phyloP scores from a whole-genome alignment of 1,140 invertebrate species.

The Drosophila sechellia region DNA sequence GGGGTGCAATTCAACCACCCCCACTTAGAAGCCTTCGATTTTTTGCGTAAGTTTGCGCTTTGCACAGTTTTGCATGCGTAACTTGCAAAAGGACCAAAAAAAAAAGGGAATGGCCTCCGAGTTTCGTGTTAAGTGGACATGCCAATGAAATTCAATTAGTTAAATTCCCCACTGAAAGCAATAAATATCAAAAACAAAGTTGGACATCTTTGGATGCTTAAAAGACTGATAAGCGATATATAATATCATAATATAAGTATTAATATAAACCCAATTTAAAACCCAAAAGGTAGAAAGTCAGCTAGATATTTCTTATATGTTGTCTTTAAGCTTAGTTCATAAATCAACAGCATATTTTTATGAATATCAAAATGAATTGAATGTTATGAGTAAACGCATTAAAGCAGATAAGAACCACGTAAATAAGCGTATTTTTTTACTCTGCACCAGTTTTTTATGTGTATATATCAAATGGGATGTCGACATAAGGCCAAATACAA shows the following conservation, averaged over 20 bases:
- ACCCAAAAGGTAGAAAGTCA: not conserved
- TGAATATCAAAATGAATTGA: too few species aligned
- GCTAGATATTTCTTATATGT: too few species aligned
- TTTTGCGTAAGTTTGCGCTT: slow-evolving; percentile 64
- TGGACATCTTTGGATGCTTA: too few species aligned
- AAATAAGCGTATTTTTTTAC: not conserved
- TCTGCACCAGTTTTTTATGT: not conserved
- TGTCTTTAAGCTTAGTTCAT: too few species aligned
- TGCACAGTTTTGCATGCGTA: slow-evolving; percentile 60
- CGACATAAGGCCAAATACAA: slow-evolving; percentile 13
- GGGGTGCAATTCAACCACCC: not conserved
- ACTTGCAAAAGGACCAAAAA: slow-evolving; percentile 36
- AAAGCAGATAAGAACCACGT: not conserved
- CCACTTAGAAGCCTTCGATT: slow-evolving; percentile 61
- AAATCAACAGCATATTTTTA: not conserved
- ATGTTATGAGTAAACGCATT: not conserved
- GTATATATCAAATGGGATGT: slow-evolving; percentile 32
- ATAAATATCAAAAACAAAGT: not conserved
- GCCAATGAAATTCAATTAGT: slow-evolving; percentile 73
- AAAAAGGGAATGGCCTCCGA: not conserved
- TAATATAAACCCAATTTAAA: too few species aligned
- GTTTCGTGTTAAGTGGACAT: slow-evolving; percentile 23
- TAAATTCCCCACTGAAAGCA: slow-evolving; percentile 55
- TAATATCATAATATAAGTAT: too few species aligned
- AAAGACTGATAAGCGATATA: too few species aligned